Evolutionary conservation across 2,797 vertebrate species (phyloP).

Genomic region (Echeneis naucrates): DNA sequence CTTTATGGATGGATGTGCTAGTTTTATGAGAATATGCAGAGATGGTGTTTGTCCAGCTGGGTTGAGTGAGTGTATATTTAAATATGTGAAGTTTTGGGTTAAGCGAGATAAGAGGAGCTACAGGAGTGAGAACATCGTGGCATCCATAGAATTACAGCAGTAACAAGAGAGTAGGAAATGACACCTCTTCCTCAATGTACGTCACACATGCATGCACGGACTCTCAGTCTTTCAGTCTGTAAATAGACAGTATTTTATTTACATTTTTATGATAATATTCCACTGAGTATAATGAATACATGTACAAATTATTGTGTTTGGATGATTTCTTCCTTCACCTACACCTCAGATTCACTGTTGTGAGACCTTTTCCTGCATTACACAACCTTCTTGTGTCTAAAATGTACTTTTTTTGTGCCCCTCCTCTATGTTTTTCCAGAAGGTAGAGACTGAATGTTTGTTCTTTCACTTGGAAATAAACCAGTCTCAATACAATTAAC

Average conservation of each 20-base stretch:
- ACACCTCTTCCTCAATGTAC: constrained; percentile 26
- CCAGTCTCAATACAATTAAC: neutral
- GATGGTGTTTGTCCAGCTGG: neutral
- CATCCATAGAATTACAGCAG: constrained; percentile 41
- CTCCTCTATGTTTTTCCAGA: neutral
- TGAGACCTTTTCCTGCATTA: neutral
- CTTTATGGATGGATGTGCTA: neutral
- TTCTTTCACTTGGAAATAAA: neutral
- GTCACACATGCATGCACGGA: neutral
- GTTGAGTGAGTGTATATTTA: neutral
- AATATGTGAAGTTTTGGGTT: constrained; percentile 16
- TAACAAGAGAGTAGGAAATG: constrained; percentile 44
- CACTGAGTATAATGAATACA: neutral
- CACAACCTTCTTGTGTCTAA: neutral
- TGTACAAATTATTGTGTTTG: neutral
- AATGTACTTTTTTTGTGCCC: too few species aligned
- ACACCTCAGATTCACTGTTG: neutral
- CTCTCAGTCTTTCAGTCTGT: constrained; percentile 6
- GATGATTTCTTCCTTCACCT: neutral
- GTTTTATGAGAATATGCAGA: neutral
- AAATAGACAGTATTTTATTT: constrained; percentile 9
- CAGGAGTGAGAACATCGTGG: constrained; percentile 50
- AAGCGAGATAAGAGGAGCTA: constrained; percentile 28
- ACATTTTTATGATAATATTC: constrained; percentile 17
- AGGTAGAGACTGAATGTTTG: neutral